A percentile compares a stretch with the other conserved stretches of the same genome.
These are phyloP conservation scores for Lysandra coridon DNA, from an alignment of 2,888 invertebrate species.

Conservation along the genomic window DNA sequence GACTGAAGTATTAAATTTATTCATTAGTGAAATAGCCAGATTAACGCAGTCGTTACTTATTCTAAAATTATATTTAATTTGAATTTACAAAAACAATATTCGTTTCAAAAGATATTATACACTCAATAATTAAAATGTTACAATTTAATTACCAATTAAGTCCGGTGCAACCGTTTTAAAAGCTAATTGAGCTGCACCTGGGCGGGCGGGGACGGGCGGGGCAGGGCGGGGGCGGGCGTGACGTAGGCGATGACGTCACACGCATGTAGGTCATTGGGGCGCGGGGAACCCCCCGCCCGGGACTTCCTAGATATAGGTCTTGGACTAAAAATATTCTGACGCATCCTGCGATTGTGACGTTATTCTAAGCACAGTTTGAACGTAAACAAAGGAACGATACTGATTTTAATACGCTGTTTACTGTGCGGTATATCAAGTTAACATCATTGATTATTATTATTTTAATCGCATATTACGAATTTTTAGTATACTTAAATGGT, in stretches of 20 bases:
- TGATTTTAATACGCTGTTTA: too few species aligned
- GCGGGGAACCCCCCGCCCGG: constrained; percentile 54
- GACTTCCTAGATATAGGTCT: constrained; percentile 63
- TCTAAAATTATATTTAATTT: neutral
- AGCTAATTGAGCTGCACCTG: constrained; percentile 24
- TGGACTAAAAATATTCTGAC: constrained; percentile 61
- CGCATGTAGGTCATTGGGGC: constrained; percentile 75
- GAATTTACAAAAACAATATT: neutral
- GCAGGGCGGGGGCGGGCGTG: constrained; percentile 54
- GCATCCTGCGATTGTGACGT: constrained; percentile 45
- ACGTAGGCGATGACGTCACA: constrained; percentile 72
- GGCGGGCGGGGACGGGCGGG: constrained; percentile 59
- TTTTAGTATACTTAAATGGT: too few species aligned
- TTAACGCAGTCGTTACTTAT: too few species aligned
- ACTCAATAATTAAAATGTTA: neutral
- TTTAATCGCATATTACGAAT: too few species aligned
- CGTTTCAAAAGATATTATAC: neutral
- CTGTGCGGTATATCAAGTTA: too few species aligned
- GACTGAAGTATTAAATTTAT: too few species aligned
- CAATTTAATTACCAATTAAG: neutral
- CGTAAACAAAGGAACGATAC: neutral
- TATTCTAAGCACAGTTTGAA: neutral
- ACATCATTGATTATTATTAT: too few species aligned
- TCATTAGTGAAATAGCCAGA: too few species aligned
- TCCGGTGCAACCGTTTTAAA: neutral